Evolutionary conservation across 2,888 invertebrate species (phyloP).

Genomic region (Archips crataeganus): DNA sequence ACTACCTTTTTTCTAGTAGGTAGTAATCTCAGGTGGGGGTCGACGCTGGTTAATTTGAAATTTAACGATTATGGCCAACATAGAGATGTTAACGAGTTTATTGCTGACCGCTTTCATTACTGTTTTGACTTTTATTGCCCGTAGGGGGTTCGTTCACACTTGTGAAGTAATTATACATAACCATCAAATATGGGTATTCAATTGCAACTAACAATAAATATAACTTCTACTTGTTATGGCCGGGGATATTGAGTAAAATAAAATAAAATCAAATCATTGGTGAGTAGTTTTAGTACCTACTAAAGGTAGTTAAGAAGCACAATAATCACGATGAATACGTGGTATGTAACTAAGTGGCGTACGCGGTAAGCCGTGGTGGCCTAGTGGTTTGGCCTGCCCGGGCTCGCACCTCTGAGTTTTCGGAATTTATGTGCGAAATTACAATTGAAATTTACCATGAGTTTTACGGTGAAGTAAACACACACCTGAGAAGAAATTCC

Average conservation of each 20-base stretch:
- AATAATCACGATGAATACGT: too few relatives aligned
- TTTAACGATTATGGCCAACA: slow-evolving; percentile 24
- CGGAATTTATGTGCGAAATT: too few relatives aligned
- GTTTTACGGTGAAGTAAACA: too few relatives aligned
- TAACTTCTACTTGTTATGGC: neutral
- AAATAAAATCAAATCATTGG: neutral
- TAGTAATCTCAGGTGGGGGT: neutral
- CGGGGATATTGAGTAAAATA: neutral
- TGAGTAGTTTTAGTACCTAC: neutral
- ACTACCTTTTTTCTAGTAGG: neutral
- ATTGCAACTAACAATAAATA: slow-evolving; percentile 13
- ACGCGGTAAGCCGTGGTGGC: too few relatives aligned
- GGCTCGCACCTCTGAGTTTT: too few relatives aligned
- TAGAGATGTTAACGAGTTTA: slow-evolving; percentile 47
- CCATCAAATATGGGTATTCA: slow-evolving; percentile 17
- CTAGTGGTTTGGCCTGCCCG: too few relatives aligned
- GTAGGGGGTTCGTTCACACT: slow-evolving; percentile 18
- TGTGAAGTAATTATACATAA: slow-evolving; percentile 2
- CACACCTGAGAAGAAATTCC: too few relatives aligned
- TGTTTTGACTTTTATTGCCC: slow-evolving; percentile 22
- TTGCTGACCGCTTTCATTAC: slow-evolving; percentile 36
- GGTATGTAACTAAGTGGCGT: too few relatives aligned
- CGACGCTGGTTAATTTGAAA: slow-evolving; percentile 35
- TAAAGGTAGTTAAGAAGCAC: too few relatives aligned
- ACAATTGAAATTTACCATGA: too few relatives aligned